A percentile compares a stretch with the other conserved stretches of the same genome.
phyloP scores from a whole-genome alignment of 2,113 vertebrate genomes.

The Calidris pygmaea region DNA sequence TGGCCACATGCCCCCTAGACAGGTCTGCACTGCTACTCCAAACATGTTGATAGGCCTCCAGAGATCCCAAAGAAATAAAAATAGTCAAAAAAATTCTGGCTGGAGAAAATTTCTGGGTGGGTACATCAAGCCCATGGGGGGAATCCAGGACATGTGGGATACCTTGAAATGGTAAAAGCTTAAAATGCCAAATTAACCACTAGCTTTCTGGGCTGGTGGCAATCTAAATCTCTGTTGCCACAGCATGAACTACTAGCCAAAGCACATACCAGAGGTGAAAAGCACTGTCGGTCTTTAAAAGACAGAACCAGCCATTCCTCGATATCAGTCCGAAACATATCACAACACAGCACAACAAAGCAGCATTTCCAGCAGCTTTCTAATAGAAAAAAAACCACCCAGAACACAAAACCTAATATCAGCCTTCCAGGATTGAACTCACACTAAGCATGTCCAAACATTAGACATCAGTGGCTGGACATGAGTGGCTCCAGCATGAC shows the following conservation, averaged over 20 bases:
- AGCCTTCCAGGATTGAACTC: not conserved
- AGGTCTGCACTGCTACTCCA: not conserved
- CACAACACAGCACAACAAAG: not conserved
- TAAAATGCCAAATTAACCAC: not conserved
- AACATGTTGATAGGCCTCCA: not conserved
- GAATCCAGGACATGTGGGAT: not conserved
- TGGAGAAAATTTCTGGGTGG: not conserved
- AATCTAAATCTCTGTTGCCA: not conserved
- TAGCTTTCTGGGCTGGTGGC: not conserved
- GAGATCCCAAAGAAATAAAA: not conserved
- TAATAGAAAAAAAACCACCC: not conserved
- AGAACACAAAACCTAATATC: not conserved
- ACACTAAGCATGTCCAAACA: not conserved
- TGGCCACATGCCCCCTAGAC: not conserved
- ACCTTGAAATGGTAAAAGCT: not conserved
- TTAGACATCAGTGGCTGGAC: not conserved
- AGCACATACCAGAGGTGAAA: not conserved
- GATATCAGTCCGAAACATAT: not conserved
- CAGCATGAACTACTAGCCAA: not conserved
- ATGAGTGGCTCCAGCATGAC: not conserved
- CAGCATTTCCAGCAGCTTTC: not conserved
- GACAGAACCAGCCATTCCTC: not conserved
- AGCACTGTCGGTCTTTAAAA: not conserved
- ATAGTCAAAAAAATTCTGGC: not conserved
- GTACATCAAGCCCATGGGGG: rapidly evolving